phyloP scores from a whole-genome alignment of 2,113 vertebrate species.

The Mustela lutreola region DNA sequence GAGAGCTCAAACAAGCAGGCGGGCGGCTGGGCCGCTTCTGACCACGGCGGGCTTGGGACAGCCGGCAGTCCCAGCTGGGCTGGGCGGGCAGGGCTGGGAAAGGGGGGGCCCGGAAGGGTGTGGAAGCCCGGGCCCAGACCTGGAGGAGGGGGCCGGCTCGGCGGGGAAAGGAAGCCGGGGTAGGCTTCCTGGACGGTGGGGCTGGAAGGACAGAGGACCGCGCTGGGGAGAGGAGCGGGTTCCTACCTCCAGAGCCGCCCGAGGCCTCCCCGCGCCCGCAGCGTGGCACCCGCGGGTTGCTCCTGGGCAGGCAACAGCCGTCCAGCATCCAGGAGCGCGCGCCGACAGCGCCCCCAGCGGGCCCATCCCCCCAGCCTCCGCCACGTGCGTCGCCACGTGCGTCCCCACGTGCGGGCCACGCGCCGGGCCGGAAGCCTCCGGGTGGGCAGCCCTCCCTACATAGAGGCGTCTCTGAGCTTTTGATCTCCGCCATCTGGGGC shows the following conservation, averaged over 20 bases:
- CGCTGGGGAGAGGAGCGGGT: accelerated
- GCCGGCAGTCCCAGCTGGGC: accelerated
- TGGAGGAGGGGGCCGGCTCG: accelerated
- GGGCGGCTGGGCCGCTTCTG: background rate
- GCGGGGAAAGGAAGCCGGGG: background rate
- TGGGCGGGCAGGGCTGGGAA: background rate
- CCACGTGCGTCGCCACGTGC: background rate
- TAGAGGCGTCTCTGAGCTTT: background rate
- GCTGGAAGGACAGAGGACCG: accelerated
- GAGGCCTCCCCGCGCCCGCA: background rate
- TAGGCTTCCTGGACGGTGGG: background rate
- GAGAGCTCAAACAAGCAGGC: background rate
- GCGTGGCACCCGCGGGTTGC: background rate
- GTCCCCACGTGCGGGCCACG: accelerated
- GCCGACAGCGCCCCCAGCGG: background rate
- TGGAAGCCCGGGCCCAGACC: background rate
- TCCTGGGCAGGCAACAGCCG: background rate
- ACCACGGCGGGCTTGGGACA: accelerated
- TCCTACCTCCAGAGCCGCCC: background rate
- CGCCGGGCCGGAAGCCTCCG: background rate
- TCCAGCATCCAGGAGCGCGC: too few relatives aligned
- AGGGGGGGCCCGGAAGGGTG: too few relatives aligned
- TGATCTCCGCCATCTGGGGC: accelerated
- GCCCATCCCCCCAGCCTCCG: background rate
- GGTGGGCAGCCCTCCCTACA: background rate